Evolutionary conservation across 1,140 invertebrate genomes (phyloP).

Genomic region (Tyrophagus putrescentiae): DNA sequence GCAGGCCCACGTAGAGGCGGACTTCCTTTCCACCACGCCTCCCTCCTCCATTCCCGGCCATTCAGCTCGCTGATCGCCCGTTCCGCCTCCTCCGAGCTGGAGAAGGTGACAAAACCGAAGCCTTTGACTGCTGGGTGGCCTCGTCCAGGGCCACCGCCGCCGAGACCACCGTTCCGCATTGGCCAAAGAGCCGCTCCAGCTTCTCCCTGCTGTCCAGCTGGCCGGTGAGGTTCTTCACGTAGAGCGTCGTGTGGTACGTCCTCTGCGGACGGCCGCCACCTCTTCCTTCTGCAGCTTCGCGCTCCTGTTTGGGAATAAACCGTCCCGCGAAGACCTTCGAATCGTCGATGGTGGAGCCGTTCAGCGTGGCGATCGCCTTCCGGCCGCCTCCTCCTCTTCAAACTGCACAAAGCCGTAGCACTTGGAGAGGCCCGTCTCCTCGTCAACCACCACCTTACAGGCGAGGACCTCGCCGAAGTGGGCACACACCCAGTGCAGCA

Average conservation of each 20-base stretch:
- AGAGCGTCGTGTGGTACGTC: constrained; percentile 98
- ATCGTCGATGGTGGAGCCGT: constrained; percentile 84
- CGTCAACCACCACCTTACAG: constrained; percentile 95
- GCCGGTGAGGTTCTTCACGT: constrained; percentile 96
- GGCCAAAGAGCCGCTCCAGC: no score
- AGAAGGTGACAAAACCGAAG: constrained; percentile 99
- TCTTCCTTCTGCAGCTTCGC: constrained; percentile 72
- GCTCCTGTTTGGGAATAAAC: constrained; percentile 83
- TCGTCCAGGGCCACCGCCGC: constrained; percentile 97
- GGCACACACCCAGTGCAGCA: constrained; percentile 98
- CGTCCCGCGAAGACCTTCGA: constrained; percentile 89
- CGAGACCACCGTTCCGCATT: constrained; percentile 97
- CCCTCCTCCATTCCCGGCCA: constrained; percentile 63
- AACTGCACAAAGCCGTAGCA: constrained; percentile 99
- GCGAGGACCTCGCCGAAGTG: constrained; percentile 99
- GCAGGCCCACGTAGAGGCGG: constrained; percentile 78
- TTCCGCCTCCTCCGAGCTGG: constrained; percentile 95
- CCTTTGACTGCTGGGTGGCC: constrained; percentile 84
- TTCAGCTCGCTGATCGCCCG: constrained; percentile 99
- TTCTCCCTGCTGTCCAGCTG: constrained; percentile 75
- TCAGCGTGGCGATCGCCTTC: constrained; percentile 57
- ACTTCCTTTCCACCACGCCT: constrained; percentile 65
- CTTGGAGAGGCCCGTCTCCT: constrained; percentile 84
- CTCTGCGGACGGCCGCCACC: constrained; percentile 92
- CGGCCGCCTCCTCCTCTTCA: constrained; percentile 97